Percentiles rank a stretch among this genome's conserved stretches.
Evolutionary conservation across 2,113 vertebrate species (phyloP).

Genomic region (Nerophis lumbriciformis): DNA sequence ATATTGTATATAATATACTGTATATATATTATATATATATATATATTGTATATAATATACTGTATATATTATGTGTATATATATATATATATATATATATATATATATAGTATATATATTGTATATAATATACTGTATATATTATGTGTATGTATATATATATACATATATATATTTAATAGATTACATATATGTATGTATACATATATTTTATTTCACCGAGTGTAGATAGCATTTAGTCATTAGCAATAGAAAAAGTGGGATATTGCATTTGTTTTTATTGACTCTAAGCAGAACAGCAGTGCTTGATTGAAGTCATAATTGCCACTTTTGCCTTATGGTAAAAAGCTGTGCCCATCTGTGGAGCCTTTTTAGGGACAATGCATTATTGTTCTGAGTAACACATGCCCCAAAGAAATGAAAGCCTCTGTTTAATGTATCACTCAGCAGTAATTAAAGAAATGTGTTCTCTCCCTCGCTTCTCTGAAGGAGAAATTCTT

Average conservation of each 20-base stretch:
- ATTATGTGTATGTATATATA: no score
- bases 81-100: no score
- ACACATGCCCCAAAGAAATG: constrained; percentile 37
- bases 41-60: no score
- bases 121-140: no score
- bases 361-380: constrained; percentile 13
- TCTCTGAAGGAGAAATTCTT: constrained; percentile 26
- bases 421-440: constrained; percentile 63
- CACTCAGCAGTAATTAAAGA: constrained; percentile 51
- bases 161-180: no score
- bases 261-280: not conserved
- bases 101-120: no score
- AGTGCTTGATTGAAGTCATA: constrained; percentile 36
- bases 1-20: no score
- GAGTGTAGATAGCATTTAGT: not conserved
- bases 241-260: not conserved
- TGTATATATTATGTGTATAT: no score
- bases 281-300: constrained; percentile 7
- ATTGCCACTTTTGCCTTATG: constrained; percentile 31
- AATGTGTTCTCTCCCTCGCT: constrained; percentile 53
- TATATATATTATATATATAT: no score
- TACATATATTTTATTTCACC: not conserved
- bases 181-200: no score
- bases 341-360: constrained; percentile 40
- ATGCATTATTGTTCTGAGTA: constrained; percentile 58